Base-by-base conservation (phyloP, 2,888 invertebrate genomes). In the Megaustenia siamemsis region DNA sequence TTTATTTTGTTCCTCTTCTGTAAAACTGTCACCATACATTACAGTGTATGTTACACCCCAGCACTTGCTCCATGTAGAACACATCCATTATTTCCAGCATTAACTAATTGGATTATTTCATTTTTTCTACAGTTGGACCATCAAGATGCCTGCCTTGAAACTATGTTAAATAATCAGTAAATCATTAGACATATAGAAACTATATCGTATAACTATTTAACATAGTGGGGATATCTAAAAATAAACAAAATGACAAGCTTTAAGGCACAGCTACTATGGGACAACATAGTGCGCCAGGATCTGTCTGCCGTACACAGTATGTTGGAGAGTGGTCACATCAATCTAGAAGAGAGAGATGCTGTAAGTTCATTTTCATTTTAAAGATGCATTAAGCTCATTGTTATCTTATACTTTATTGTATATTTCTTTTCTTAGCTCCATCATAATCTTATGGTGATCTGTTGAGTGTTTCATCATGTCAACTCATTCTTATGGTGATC, bases 311-410 rank as follows among this genome's bases (percentile, higher is more conserved):
- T 98, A 79, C 97, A 97, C 82, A 95, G 96, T 88, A 96, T 97
- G 88, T 94, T 99, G 71, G 94, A 98, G 85, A 97, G 97, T 91
- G 96, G 97, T 92, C 97, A 97, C 81, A 97, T 97, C 28, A 95
- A 96, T 86, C 95, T 98, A 85, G 98, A 98, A 92, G 97, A 97
- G 87, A 96, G 96, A 89, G 98, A 98, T 93, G 96, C 97, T 95
- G 97, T 97, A 93, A 94, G 95, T 88, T 3, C 53, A 49, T 56
- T 40, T 8, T n/a, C 24, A 15, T 56, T 8, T 78, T 43, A 8
- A 32, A 15, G 6, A n/a, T n/a, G n/a, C n/a, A n/a, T n/a, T n/a
- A n/a, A n/a, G n/a, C n/a, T n/a, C n/a, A n/a, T n/a, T n/a, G n/a
- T n/a, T n/a, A n/a, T n/a, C n/a, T n/a, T n/a, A n/a, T n/a, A n/a